Evolutionary conservation across 1,140 invertebrate genomes (phyloP), one percentile per base, ranked within the genome.

Genomic region (Hylyphantes graminicola): DNA sequence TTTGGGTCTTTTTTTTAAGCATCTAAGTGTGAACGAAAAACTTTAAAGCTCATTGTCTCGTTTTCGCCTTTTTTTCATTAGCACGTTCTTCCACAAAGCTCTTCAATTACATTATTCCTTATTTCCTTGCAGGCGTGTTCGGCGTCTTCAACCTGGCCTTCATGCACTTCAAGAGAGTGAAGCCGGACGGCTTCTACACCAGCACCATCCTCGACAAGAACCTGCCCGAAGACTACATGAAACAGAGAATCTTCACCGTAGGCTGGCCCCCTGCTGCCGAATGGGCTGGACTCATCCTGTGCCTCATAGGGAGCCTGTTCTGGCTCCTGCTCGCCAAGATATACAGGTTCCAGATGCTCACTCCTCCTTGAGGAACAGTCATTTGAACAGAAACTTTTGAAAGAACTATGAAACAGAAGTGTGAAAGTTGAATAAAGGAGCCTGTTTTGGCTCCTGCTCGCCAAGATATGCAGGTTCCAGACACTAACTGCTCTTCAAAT

Each of bases 261-360:
- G 94, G 94, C 0, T 96, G 95, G 95, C 95, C 94, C 21, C 90
- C 96, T 81, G 93, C 95, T 82, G 90, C 96, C 0, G 95, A 94
- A 19, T 96, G 94, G 94, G 94, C 93, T 17, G 95, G 95, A 5
- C 94, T 96, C 0, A 93, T 92, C 0, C 88, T 95, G 0, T 95
- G 94, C 85, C 92, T 94, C 6, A 92, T 95, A 17, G 94, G 95
- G 0, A 94, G 93, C 0, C 90, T 95, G 0, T 91, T 96, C 5
- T 97, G 96, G 96, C 95, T 96, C 65, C 90, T 96, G 57, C 91
- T 96, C 15, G 95, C 95, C 15, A 96, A 96, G 90, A 94, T 96
- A 85, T 96, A 96, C 95, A 91, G 95, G 87, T 96, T 96, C 89
- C 86, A 86, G 50, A 67, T 86, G n/a, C 63, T 86, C 8, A 80